Conservation (phyloP, 2,888 invertebrate species). For the Temnothorax ravouxi region DNA sequence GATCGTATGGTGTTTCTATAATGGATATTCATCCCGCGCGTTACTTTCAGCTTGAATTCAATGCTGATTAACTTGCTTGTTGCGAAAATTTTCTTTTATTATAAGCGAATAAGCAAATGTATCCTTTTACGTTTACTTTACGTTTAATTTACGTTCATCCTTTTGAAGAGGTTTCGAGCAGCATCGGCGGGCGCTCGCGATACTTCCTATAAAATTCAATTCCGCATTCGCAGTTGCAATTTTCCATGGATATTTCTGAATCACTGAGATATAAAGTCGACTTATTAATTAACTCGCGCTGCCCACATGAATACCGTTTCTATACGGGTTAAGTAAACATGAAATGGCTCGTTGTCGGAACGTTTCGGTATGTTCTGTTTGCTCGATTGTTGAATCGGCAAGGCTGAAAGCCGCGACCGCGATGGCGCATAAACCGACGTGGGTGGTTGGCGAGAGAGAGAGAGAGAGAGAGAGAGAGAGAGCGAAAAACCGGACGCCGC, state of each 20-base stretch:
- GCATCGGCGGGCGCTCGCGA: neutral
- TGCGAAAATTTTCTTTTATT: neutral
- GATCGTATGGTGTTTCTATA: neutral
- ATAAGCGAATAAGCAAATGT: neutral
- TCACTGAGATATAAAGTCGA: neutral
- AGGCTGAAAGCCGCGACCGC: constrained; percentile 44
- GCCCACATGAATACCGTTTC: constrained; percentile 24
- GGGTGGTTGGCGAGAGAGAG: neutral
- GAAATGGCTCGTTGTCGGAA: neutral
- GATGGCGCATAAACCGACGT: constrained; percentile 26
- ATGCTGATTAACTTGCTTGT: neutral
- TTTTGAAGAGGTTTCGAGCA: neutral
- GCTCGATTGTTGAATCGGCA: constrained; percentile 23
- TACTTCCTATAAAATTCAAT: neutral
- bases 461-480: constrained; percentile 9
- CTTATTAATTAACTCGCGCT: constrained; percentile 33
- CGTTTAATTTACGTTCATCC: neutral
- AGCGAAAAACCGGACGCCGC: constrained; percentile 15
- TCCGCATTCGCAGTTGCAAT: neutral
- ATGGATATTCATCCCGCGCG: neutral
- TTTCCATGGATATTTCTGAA: neutral
- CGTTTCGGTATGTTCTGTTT: constrained; percentile 32
- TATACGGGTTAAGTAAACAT: constrained; percentile 25
- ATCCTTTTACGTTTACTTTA: neutral
- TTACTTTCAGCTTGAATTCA: neutral